A percentile compares a stretch with the other conserved stretches of the same genome.
Conservation (phyloP, 2,113 vertebrate species). For the Oncorhynchus masou region DNA sequence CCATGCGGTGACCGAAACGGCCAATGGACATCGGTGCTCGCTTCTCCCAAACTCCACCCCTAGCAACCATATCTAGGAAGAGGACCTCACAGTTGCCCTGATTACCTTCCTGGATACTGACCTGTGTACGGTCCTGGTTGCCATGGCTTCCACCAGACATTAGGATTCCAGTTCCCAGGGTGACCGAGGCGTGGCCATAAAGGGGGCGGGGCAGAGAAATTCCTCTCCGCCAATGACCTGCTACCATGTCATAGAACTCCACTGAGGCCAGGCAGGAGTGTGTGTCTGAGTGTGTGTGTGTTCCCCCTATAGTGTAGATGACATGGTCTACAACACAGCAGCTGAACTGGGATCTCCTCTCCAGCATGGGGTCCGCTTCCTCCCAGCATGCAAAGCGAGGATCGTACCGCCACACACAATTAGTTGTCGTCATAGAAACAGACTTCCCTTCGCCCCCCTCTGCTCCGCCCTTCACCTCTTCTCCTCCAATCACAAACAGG, state of each 20-base stretch:
- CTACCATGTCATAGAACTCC: conserved; percentile 82
- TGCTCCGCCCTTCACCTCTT: conserved; percentile 72
- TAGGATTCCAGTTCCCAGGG: conserved; percentile 77
- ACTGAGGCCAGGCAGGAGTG: conserved; percentile 74
- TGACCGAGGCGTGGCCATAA: conserved; percentile 83
- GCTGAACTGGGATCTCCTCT: conserved; percentile 84
- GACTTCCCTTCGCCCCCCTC: conserved; percentile 43
- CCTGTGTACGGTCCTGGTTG: conserved; percentile 1
- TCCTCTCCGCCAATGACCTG: conserved; percentile 78
- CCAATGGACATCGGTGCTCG: conserved; percentile 86
- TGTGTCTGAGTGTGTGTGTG: conserved; percentile 50
- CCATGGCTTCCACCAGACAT: conserved; percentile 83
- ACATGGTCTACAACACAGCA: conserved; percentile 78
- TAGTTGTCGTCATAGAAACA: conserved; percentile 53
- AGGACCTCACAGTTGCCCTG: conserved; percentile 74
- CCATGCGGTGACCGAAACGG: conserved; percentile 89
- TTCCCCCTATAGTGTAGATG: conserved; percentile 86
- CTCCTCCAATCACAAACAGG: conserved; percentile 88
- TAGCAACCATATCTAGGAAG: conserved; percentile 58
- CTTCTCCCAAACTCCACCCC: conserved; percentile 74
- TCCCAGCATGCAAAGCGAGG: conserved; percentile 86
- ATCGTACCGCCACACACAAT: conserved; percentile 85
- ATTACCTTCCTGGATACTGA: not conserved
- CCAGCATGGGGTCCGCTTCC: conserved; percentile 75
- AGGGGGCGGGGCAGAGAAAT: conserved; percentile 73